Conservation (phyloP, 1,140 invertebrate species). For the Lethrus apterus region DNA sequence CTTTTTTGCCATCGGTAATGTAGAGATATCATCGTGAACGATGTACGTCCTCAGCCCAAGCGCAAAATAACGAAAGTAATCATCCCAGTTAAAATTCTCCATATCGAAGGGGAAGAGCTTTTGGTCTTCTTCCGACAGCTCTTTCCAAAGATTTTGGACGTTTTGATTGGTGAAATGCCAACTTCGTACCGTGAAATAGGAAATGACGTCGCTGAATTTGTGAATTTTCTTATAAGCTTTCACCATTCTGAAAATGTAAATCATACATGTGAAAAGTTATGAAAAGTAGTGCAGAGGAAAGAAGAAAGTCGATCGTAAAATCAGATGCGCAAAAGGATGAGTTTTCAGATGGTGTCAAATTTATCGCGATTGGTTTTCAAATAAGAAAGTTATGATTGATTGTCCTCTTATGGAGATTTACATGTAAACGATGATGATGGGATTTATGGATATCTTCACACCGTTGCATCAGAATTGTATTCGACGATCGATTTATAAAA, state of each 20-base stretch:
- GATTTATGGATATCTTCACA: no score
- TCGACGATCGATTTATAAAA: no score
- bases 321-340: no score
- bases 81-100: conserved; percentile 56
- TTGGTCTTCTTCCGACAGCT: conserved; percentile 54
- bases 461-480: no score
- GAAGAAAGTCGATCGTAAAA: no score
- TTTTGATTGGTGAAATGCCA: conserved; percentile 67
- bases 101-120: conserved; percentile 62
- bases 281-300: no score
- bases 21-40: conserved; percentile 5
- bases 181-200: conserved; percentile 61
- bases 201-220: conserved; percentile 60
- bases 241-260: conserved; percentile 51
- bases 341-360: no score
- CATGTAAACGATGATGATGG: no score
- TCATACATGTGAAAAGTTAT: no score
- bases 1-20: conserved; percentile 22
- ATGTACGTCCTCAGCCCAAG: conserved; percentile 8
- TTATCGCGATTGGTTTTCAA: no score
- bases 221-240: conserved; percentile 67
- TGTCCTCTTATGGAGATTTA: no score
- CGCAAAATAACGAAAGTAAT: conserved; percentile 21
- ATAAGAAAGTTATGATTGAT: no score
- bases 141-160: conserved; percentile 48